A percentile compares a stretch with the other conserved stretches of the same genome.
These are phyloP conservation scores for Heliconius hewitsoni DNA, from an alignment of 1,140 invertebrate genomes.

Conservation along the genomic window DNA sequence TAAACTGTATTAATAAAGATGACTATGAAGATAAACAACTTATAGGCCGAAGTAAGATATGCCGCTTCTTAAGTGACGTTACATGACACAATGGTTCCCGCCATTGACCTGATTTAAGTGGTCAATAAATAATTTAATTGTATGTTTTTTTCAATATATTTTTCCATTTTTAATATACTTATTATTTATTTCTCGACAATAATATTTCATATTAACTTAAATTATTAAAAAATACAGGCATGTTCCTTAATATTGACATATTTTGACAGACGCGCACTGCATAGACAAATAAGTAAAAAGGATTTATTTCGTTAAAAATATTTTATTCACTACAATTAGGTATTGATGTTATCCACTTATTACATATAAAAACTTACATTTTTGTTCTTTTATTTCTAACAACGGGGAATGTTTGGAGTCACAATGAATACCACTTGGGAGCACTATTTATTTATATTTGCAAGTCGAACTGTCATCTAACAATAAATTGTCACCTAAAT, in stretches of 20 bases:
- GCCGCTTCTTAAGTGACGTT: background rate
- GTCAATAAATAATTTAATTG: background rate
- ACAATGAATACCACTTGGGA: background rate
- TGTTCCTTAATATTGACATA: slow-evolving; percentile 28
- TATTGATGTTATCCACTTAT: background rate
- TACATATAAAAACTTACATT: slow-evolving; percentile 5
- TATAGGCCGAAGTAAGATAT: background rate
- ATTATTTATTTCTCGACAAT: background rate
- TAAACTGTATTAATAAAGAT: too few species aligned
- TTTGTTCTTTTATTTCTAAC: background rate
- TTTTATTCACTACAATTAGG: slow-evolving; percentile 8
- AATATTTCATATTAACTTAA: background rate
- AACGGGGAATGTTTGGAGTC: background rate
- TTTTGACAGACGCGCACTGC: slow-evolving; percentile 26
- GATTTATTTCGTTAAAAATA: slow-evolving; percentile 21
- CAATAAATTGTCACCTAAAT: slow-evolving; percentile 9
- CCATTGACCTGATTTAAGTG: slow-evolving; percentile 5
- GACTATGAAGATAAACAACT: too few species aligned
- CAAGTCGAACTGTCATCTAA: slow-evolving; percentile 4
- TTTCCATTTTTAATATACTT: background rate
- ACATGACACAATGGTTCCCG: slow-evolving; percentile 3
- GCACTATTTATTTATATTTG: slow-evolving; percentile 13
- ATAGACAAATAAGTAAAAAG: slow-evolving; percentile 37
- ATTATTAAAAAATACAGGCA: background rate
- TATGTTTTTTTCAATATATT: background rate